A percentile compares a stretch with the other conserved stretches of the same genome.
phyloP scores from a whole-genome alignment of 2,888 invertebrate species.

The Meandrusa payeni region DNA sequence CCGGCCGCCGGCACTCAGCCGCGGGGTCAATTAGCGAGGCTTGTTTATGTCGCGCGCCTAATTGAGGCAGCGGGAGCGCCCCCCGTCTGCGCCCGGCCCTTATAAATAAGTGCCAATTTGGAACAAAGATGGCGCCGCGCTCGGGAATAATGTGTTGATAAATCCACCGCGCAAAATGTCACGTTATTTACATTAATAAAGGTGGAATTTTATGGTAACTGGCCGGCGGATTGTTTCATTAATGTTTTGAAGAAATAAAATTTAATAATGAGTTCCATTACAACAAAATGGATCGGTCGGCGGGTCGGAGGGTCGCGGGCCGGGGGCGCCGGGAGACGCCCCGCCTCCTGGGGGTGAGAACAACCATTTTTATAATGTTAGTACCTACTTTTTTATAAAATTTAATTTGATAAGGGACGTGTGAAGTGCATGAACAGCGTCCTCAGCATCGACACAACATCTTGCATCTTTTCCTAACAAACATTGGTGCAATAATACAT shows the following conservation, averaged over 20 bases:
- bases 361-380: too few relatives aligned
- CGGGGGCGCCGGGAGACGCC: too few relatives aligned
- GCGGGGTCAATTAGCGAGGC: conserved; percentile 13
- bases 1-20: conserved; percentile 3
- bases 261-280: conserved; percentile 2
- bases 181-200: conserved; percentile 17
- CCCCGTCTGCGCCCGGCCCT: conserved; percentile 1
- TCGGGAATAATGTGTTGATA: conserved; percentile 5
- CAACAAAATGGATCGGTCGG: too few relatives aligned
- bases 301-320: too few relatives aligned
- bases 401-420: too few relatives aligned
- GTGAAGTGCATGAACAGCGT: too few relatives aligned
- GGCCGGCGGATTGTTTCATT: conserved; percentile 10
- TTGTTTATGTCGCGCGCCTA: conserved; percentile 7
- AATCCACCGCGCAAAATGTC: conserved; percentile 2
- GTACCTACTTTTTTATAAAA: too few relatives aligned
- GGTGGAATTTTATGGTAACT: not conserved
- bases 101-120: conserved; percentile 13
- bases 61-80: not conserved
- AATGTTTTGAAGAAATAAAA: conserved; percentile 9
- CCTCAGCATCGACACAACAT: too few relatives aligned
- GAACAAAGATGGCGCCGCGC: conserved; percentile 8
- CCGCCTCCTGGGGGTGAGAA: too few relatives aligned
- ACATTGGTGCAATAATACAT: too few relatives aligned
- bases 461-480: too few relatives aligned